Evolutionary conservation across 2,797 vertebrate genomes (phyloP), one percentile per base, ranked within the genome.

Genomic region (Ibycter americanus): DNA sequence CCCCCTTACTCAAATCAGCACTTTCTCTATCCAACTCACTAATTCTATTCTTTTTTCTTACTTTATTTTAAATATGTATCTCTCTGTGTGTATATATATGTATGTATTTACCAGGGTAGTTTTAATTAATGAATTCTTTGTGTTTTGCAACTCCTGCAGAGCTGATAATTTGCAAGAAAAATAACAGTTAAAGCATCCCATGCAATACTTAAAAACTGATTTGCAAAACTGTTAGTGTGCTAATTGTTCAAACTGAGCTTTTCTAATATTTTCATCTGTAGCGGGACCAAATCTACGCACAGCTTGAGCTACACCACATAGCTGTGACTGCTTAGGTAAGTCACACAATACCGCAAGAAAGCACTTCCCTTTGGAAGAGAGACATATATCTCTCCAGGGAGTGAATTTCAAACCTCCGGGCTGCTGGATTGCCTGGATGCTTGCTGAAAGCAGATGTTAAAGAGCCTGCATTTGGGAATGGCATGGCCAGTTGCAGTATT

Each of bases 401-500:
- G 44, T 14, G 23, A 52, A 83, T 83, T 80, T 77, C 72, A 90
- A 56, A 63, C 32, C 46, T 72, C 58, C 65, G 77, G 38, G 34
- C 42, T 91, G 61, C 62, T 36, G 55, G 34, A 51, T 58, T 0
- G 0, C 38, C 52, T 12, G 40, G 65, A 81, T 31, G 21, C 47
- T 66, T 62, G 88, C 79, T 70, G 51, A 90, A 87, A 91, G 42
- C 71, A 87, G 23, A 46, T 4, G 3, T 71, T 47, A 76, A 86
- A 83, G 26, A 76, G 42, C 20, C 15, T 56, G 44, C 31, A 5
- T 49, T 87, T 76, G 54, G 51, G 70, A 68, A 61, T 3, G 22
- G 49, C 54, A 72, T 0, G 1, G 88, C 38, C 2, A 8, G 44
- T 18, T 2, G 1, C 5, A 8, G 15, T 52, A 31, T 26, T 56